Evolutionary conservation across 2,113 vertebrate species (phyloP).

Genomic region (rabbit (Oryctolagus cuniculus)): mOryCun1.1 NC_091439.1:84275501-84276000

Average conservation of each 20-base stretch:
- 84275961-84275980: not conserved
- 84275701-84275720: conserved; percentile 42
- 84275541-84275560: not conserved
- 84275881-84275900: not conserved
- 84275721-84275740: not conserved
- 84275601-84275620: conserved; percentile 26
- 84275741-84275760: not conserved
- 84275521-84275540: not conserved
- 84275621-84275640: not conserved
- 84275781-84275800: not conserved
- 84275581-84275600: not conserved
- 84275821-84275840: not conserved
- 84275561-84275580: not conserved
- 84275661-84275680: not conserved
- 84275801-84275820: not conserved
- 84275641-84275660: not conserved
- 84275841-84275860: not conserved
- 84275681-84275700: not conserved
- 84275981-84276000: not conserved
- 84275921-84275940: not conserved
- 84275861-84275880: not conserved
- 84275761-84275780: not conserved
- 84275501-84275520: not conserved
- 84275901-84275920: not conserved
- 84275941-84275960: fast-evolving